Conservation (phyloP, 2,888 invertebrate species). For the Melanchra persicariae region DNA sequence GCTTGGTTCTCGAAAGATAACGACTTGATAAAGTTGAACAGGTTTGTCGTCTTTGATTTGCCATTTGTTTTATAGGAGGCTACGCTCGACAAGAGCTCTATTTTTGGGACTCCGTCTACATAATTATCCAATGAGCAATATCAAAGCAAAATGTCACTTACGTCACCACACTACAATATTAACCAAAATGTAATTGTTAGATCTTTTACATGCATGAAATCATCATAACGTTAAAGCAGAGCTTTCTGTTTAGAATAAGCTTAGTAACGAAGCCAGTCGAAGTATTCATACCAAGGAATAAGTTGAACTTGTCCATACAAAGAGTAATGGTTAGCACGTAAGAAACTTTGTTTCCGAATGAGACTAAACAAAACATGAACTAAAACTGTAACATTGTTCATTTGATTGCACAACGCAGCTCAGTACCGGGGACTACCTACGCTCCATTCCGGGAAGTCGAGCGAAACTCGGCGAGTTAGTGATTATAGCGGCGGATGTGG, state of each 20-base stretch:
- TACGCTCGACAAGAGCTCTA: slow-evolving; percentile 22
- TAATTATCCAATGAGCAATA: not conserved
- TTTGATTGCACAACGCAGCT: slow-evolving; percentile 77
- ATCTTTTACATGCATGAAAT: not conserved
- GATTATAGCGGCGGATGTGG: slow-evolving; percentile 85
- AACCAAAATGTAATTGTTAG: too few species aligned
- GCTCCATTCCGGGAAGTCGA: slow-evolving; percentile 85
- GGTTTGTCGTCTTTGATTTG: slow-evolving; percentile 42
- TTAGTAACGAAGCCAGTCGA: not conserved
- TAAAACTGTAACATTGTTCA: slow-evolving; percentile 67
- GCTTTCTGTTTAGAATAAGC: slow-evolving; percentile 2
- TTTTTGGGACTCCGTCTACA: not conserved
- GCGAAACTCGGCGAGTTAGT: slow-evolving; percentile 82
- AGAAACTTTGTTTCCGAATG: slow-evolving; percentile 54
- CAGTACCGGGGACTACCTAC: slow-evolving; percentile 79
- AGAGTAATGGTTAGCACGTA: slow-evolving; percentile 18
- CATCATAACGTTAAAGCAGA: not conserved
- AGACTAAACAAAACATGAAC: slow-evolving; percentile 67
- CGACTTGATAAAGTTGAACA: slow-evolving; percentile 44
- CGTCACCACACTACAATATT: not conserved
- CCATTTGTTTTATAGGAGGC: slow-evolving; percentile 33
- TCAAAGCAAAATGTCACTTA: not conserved
- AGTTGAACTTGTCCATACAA: slow-evolving; percentile 11
- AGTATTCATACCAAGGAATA: not conserved
- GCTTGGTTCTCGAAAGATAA: slow-evolving; percentile 60